These are phyloP conservation scores for Choreutis nemorana DNA, from an alignment of 2,888 invertebrate genomes.

Conservation along the genomic window DNA sequence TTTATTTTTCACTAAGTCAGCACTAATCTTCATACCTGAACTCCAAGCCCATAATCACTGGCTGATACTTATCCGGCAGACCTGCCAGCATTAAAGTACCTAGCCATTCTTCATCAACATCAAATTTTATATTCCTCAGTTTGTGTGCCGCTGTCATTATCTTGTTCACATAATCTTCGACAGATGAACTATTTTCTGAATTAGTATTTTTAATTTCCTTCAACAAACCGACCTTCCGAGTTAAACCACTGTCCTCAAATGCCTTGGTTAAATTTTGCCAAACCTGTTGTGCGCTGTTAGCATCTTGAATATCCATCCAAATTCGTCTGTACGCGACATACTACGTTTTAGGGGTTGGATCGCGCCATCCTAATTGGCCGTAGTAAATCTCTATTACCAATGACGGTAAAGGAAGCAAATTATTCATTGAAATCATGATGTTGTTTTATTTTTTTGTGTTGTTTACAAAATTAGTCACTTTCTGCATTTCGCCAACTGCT, in stretches of 20 bases:
- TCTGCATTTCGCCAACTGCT: too few species aligned
- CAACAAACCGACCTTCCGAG: slow-evolving; percentile 10
- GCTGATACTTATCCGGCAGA: slow-evolving; percentile 9
- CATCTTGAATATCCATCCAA: too few species aligned
- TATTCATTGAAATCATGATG: too few species aligned
- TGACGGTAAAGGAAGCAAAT: too few species aligned
- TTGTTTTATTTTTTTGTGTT: too few species aligned
- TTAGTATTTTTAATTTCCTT: slow-evolving; percentile 11
- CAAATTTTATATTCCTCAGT: slow-evolving; percentile 9
- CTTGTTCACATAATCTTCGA: slow-evolving; percentile 9
- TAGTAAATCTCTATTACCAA: too few species aligned
- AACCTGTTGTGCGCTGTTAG: slow-evolving; percentile 8
- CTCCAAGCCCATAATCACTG: slow-evolving; percentile 9
- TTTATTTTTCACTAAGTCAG: slow-evolving; percentile 10
- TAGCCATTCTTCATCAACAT: slow-evolving; percentile 12
- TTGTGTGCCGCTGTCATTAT: slow-evolving; percentile 9
- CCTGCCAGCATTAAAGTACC: slow-evolving; percentile 13
- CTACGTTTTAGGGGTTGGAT: too few species aligned
- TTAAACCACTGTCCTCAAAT: slow-evolving; percentile 8
- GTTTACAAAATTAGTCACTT: too few species aligned
- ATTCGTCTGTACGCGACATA: too few species aligned
- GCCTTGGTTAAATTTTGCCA: slow-evolving; percentile 9
- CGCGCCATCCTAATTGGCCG: too few species aligned
- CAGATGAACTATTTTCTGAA: slow-evolving; percentile 8
- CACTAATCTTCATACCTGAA: slow-evolving; percentile 9